Conservation (phyloP, 2,113 vertebrate genomes). For the Tenrec ecaudatus region DNA sequence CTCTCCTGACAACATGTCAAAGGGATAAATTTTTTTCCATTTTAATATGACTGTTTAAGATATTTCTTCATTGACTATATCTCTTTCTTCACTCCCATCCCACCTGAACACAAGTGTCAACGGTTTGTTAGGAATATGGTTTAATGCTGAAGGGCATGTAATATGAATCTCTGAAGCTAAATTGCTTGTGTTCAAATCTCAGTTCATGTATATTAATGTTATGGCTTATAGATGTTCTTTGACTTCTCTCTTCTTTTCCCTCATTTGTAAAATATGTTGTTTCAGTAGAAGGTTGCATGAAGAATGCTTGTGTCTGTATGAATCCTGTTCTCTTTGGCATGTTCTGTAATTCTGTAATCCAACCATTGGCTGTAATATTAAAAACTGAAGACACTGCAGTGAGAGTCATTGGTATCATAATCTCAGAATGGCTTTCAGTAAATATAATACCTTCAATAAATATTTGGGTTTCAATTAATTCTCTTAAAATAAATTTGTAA, state of each 20-base stretch:
- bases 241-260: too few relatives aligned
- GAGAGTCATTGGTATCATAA: accelerated
- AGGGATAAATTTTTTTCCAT: background rate
- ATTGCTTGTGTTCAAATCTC: background rate
- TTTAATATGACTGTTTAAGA: background rate
- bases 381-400: background rate
- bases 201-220: background rate
- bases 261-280: background rate
- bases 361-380: background rate
- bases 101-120: background rate
- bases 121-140: background rate
- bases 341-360: background rate
- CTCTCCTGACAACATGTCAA: background rate
- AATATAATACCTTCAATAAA: background rate
- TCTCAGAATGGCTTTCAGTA: background rate
- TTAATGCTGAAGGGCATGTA: background rate
- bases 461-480: background rate
- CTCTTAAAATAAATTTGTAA: background rate
- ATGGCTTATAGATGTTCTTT: background rate
- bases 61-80: background rate
- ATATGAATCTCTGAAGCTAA: background rate
- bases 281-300: background rate
- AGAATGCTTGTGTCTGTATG: background rate
- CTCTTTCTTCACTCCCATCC: background rate
- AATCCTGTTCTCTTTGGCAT: background rate